These are phyloP conservation scores for Crypturellus undulatus DNA, from an alignment of 2,113 vertebrate species.

Conservation along the genomic window DNA sequence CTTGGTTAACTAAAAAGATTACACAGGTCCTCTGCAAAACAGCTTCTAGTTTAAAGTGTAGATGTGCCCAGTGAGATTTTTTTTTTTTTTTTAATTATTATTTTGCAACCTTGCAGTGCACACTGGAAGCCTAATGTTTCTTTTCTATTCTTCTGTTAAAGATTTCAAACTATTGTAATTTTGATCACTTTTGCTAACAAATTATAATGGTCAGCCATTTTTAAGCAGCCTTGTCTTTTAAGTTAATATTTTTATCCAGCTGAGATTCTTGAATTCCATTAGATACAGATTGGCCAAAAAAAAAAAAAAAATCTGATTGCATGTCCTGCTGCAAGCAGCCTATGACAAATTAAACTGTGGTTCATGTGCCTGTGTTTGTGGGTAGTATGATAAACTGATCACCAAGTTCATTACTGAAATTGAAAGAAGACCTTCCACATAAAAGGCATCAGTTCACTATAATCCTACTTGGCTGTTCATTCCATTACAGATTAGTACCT, in stretches of 20 bases:
- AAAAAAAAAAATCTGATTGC: neutral
- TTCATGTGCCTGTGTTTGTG: neutral
- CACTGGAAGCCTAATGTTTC: neutral
- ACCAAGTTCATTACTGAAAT: neutral
- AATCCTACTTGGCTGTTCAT: neutral
- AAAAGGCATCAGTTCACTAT: neutral
- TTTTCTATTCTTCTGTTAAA: neutral
- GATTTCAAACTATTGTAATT: neutral
- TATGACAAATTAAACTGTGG: neutral
- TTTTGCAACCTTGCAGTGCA: neutral
- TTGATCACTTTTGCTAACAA: neutral
- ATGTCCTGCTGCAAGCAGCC: neutral
- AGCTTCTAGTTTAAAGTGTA: neutral
- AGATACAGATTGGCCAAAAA: neutral
- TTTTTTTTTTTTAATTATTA: neutral
- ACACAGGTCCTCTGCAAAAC: neutral
- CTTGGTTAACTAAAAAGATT: neutral
- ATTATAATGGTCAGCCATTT: neutral
- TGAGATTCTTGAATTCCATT: neutral
- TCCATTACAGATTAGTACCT: neutral
- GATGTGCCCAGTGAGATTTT: neutral
- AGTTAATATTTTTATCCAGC: neutral
- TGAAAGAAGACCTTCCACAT: neutral
- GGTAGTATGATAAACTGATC: neutral
- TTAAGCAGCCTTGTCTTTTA: too few species aligned